Conservation (phyloP, 2,113 vertebrate species). For the Platysteira castanea region DNA sequence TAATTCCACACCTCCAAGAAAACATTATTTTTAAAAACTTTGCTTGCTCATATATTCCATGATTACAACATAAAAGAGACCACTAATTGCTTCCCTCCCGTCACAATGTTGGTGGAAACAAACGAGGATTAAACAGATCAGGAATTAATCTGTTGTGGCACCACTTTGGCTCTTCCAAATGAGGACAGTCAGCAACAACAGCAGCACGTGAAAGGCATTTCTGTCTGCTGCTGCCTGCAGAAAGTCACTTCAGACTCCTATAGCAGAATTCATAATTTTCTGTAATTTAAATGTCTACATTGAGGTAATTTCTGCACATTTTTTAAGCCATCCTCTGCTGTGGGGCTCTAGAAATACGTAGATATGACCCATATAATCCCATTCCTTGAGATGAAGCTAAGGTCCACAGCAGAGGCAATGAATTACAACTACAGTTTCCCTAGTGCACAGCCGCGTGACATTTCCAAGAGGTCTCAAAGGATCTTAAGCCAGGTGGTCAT, state of each 20-base stretch:
- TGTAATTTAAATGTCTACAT: background rate
- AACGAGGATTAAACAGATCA: background rate
- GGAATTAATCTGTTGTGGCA: background rate
- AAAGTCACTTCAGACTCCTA: background rate
- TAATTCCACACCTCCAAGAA: background rate
- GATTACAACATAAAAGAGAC: background rate
- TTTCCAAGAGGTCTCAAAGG: background rate
- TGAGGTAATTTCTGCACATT: background rate
- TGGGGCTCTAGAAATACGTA: background rate
- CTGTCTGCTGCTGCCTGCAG: background rate
- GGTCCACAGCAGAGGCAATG: background rate
- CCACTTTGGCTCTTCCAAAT: background rate
- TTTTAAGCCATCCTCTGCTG: background rate
- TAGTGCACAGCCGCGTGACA: background rate
- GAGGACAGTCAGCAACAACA: background rate
- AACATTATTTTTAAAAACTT: background rate
- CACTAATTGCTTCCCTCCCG: background rate
- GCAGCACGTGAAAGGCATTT: background rate
- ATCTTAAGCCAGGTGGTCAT: background rate
- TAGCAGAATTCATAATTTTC: background rate
- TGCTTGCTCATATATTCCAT: background rate
- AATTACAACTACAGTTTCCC: background rate
- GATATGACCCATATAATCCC: background rate
- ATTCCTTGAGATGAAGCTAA: background rate
- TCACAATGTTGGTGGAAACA: rapidly evolving